These are phyloP conservation scores for Calephelis nemesis DNA, from an alignment of 1,140 invertebrate genomes.

Conservation along the genomic window DNA sequence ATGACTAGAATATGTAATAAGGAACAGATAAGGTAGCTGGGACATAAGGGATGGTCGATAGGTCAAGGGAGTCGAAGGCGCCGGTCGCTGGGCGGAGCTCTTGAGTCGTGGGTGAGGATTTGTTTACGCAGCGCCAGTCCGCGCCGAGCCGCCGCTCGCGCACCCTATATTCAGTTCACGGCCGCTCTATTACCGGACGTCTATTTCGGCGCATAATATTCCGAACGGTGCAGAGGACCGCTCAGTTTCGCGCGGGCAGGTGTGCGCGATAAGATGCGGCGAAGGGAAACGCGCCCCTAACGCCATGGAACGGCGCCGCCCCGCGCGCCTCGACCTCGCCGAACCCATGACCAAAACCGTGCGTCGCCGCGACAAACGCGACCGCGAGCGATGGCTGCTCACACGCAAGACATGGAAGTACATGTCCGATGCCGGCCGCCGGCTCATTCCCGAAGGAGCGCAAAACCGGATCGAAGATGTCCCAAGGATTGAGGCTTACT, in stretches of 20 bases:
- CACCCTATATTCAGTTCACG: conserved; percentile 73
- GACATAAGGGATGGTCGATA: conserved; percentile 30
- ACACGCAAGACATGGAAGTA: conserved; percentile 94
- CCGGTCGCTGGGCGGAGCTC: conserved; percentile 41
- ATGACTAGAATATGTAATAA: neutral
- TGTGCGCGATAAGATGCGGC: conserved; percentile 61
- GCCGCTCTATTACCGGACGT: conserved; percentile 72
- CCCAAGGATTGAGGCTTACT: conserved; percentile 89
- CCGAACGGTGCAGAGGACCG: conserved; percentile 59
- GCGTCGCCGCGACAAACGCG: conserved; percentile 78
- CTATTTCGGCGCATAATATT: conserved; percentile 75
- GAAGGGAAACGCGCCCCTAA: conserved; percentile 43
- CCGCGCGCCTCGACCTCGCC: conserved; percentile 48
- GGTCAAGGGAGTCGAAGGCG: conserved; percentile 44
- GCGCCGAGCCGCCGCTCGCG: conserved; percentile 55
- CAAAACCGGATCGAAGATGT: conserved; percentile 86
- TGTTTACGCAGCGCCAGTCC: conserved; percentile 66
- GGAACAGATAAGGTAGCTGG: neutral
- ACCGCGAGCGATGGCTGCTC: conserved; percentile 90
- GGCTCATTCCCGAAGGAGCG: conserved; percentile 88
- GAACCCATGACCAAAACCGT: conserved; percentile 78
- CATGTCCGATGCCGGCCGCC: conserved; percentile 93
- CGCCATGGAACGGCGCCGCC: conserved; percentile 69
- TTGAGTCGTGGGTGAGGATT: conserved; percentile 44
- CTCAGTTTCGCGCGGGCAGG: conserved; percentile 69